Base-by-base conservation (phyloP, 1,140 invertebrate genomes). In the Caerostris darwini region DNA sequence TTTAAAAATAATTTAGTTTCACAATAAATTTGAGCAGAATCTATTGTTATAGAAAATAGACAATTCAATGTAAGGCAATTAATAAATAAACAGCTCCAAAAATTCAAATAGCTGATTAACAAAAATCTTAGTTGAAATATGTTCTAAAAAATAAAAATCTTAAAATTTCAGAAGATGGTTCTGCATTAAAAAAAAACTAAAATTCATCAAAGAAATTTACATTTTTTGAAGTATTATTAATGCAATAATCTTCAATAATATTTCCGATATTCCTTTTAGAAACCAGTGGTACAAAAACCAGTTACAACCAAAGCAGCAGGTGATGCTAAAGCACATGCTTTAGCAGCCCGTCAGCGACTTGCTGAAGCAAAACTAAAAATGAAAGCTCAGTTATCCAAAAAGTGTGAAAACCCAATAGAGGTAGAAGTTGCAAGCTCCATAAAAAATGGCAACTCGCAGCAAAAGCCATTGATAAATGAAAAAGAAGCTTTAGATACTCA, bases 301-400 rank as follows among this genome's bases (percentile, higher is more conserved):
- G 56, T 19, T 57, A 77, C 88, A 67, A 53, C 14, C 0, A 71
- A 71, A 71, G 17, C 53, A 57, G 56, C 64, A 3, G 7, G 7
- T 8, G 54, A 71, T 56, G 3, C 67, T 34, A 90, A 90, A n/a
- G 64, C 64, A 5, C 88, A 10, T 71, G 88, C 61, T 17, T 67
- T 19, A 19, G 88, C 88, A 77, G 88, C 88, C 10, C 88, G 88
- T 3, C 67, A 90, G n/a, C 50, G 88, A 90, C 53, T 90, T 19
- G 88, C 88, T 54, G 88, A 90, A n/a, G 88, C 88, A 69, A 90
- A 90, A 77, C 8, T 56, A 14, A 69, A 57, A 19, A 90, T 90
- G 88, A 90, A 57, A 14, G 17, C n/a, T 12, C 57, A 87, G n/a
- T 7, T 64, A 7, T 19, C 12, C 17, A 64, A 87, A 8, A 59